A percentile compares a stretch with the other conserved stretches of the same genome.
Evolutionary conservation across 2,113 vertebrate species (phyloP).

Genomic region (Puntigrus tetrazona): DNA sequence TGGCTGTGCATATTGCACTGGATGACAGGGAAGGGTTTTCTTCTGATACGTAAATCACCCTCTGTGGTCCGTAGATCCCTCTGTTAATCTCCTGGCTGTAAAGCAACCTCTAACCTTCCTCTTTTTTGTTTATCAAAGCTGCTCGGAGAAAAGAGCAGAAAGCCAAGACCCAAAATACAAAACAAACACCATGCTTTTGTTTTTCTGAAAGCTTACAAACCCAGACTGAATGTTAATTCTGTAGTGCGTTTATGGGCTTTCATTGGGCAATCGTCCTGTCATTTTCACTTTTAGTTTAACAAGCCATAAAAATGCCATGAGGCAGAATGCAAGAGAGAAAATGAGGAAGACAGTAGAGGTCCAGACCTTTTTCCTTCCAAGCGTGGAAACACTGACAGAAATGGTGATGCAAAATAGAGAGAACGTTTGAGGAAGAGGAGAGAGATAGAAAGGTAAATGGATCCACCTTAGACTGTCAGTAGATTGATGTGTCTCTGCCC

Average conservation of each 20-base stretch:
- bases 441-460: not conserved
- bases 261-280: not conserved
- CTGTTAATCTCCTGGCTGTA: not conserved
- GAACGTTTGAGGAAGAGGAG: not conserved
- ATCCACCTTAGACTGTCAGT: not conserved
- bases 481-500: slow-evolving; percentile 50
- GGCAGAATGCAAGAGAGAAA: slow-evolving; percentile 25
- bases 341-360: slow-evolving; percentile 7
- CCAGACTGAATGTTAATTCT: slow-evolving; percentile 13
- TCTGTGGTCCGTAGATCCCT: slow-evolving; percentile 42
- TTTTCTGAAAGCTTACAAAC: not conserved
- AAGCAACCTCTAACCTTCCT: not conserved
- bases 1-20: slow-evolving; percentile 47
- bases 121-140: slow-evolving; percentile 4
- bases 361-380: slow-evolving; percentile 12
- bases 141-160: not conserved
- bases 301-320: slow-evolving; percentile 42
- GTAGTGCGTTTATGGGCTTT: not conserved
- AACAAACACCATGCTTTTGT: not conserved
- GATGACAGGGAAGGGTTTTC: not conserved
- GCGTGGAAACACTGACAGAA: slow-evolving; percentile 22
- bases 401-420: slow-evolving; percentile 30
- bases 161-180: not conserved
- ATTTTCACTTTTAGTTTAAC: slow-evolving; percentile 51
- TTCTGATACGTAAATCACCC: slow-evolving; percentile 62